Evolutionary conservation across 1,140 invertebrate species (phyloP).

Genomic region (Zaprionus kolodkinae): DNA sequence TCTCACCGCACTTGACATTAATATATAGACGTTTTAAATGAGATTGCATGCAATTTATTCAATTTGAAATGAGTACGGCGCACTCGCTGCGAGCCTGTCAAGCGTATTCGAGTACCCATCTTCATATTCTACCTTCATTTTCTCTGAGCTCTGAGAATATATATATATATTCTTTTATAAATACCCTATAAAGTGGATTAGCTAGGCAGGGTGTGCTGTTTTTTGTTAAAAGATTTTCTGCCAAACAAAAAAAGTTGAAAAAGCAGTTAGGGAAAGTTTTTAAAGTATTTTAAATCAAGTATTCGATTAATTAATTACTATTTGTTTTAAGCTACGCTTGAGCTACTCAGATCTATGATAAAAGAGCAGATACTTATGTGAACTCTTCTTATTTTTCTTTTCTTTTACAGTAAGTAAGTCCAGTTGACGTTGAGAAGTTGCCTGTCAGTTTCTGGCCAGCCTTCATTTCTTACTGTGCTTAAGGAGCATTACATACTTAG

Average conservation of each 20-base stretch:
- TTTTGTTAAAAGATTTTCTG: too few relatives aligned
- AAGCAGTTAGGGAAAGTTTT: not conserved
- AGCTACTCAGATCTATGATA: not conserved
- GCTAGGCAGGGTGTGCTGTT: not conserved
- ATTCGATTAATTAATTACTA: too few relatives aligned
- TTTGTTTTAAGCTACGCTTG: too few relatives aligned
- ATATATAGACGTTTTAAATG: constrained; percentile 65
- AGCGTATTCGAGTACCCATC: constrained; percentile 5
- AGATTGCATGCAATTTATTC: constrained; percentile 67
- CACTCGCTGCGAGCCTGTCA: not conserved
- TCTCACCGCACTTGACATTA: constrained; percentile 53
- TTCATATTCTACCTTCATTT: constrained; percentile 1
- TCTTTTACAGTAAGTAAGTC: not conserved
- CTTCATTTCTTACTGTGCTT: not conserved
- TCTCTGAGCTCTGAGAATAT: not conserved
- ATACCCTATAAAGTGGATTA: not conserved
- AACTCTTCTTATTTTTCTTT: not conserved
- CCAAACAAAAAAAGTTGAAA: too few relatives aligned
- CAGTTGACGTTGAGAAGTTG: not conserved
- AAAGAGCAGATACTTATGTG: not conserved
- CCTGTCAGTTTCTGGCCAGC: not conserved
- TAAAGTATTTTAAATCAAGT: not conserved
- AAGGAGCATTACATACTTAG: not conserved
- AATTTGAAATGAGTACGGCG: constrained; percentile 27
- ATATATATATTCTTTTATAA: too few relatives aligned